Base-by-base conservation (phyloP, 2,113 vertebrate species). In the Thomomys bottae region DNA sequence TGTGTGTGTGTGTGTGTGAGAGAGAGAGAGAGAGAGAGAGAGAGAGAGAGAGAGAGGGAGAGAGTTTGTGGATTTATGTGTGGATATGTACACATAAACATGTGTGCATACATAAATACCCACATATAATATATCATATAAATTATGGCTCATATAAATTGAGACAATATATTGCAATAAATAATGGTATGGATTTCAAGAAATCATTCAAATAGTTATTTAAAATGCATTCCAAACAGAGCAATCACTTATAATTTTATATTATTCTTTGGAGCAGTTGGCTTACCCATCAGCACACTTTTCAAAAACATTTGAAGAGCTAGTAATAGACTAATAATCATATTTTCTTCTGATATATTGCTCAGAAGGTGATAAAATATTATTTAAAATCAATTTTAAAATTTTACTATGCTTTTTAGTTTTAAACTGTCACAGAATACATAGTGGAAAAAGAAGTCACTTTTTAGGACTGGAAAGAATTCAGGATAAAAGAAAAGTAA, bases 161-260 rank as follows among this genome's bases (percentile, higher is more conserved):
- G 70, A 84, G 32, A 70, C 8, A 88, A 32, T 34, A 70, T 72
- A 57, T 61, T 64, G 66, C 9, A 78, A 77, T 77, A 95, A 88
- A 72, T 76, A 73, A 34, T 36, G 71, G 20, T 59, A 80, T 38
- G 6, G 9, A 71, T 34, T n/a, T 88, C 32, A 81, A 26, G 89
- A 93, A 73, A 34, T 77, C 77, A 91, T 20, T 90, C 54, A 87
- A 88, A 21, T 81, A 88, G 90, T 94, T 89, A 79, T 36, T 84
- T 86, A 72, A 87, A 93, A 92, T 73, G 2, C 26, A 68, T 78
- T 72, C 6, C 78, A 81, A 88, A 89, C 28, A 93, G 84, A 93
- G 28, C 61, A 80, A 92, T 90, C 59, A 90, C 63, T 91, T 89
- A 89, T 93, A 70, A 72, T 91, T 95, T 92, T 86, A 61, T 88